Base-by-base conservation (phyloP, 2,888 invertebrate genomes). In the Torymus tubicola region DNA sequence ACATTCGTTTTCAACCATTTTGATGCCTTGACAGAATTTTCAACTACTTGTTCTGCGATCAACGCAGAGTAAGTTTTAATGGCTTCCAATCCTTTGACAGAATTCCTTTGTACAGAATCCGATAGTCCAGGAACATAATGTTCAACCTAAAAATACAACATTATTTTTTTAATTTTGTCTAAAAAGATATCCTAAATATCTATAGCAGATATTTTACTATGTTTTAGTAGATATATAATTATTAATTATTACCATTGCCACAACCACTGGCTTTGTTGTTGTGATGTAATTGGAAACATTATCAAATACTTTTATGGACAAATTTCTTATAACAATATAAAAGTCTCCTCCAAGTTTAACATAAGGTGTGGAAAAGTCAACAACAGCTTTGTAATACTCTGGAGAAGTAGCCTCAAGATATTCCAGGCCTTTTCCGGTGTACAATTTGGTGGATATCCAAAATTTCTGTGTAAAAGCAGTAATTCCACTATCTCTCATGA, bases 1-100 rank as follows among this genome's bases (percentile, higher is more conserved):
- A 96, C 94, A 92, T 95, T 95, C 74, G 94, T 94, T 88, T 93
- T 94, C 87, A 96, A 91, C 92, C 95, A 95, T 82, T 93, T 92
- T 12, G 87, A 81, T 57, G 84, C 85, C 57, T 82, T 82, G 52
- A 80, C 81, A 5, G 88, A 89, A 77, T 87, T 84, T 82, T 89
- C 87, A 63, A 86, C 82, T 61, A 86, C 75, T 83, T 88, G 87
- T 67, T 90, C 88, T 65, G 83, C 86, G 8, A 86, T 83, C 52
- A 86, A 78, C 14, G 83, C 83, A 57, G 88, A 88, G 74, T 88
- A 89, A 58, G 78, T 84, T 83, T 87, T 90, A 1, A 86, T 64
- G 8, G 85, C 70, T 75, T 89, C 86, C 8, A 89, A 75, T 72
- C 85, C 88, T 82, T 88, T 84, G 64, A 85, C 78, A 0, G 92